Evolutionary conservation across 2,797 vertebrate genomes (phyloP).

Genomic region (Bufotes viridis): DNA sequence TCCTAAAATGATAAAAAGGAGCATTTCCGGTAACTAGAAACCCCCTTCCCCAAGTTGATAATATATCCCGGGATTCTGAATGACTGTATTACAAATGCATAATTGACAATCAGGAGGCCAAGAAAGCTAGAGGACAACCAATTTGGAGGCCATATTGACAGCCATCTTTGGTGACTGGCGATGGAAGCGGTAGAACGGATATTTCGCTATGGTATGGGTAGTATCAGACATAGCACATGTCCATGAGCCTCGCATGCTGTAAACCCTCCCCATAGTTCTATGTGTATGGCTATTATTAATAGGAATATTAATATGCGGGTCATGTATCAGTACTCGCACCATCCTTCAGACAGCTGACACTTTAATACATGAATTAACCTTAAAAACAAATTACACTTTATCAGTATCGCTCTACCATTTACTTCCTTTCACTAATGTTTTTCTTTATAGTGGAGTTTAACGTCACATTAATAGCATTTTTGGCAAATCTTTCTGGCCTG

Average conservation of each 20-base stretch:
- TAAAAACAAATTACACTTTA: conserved; percentile 41
- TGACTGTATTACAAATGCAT: no score
- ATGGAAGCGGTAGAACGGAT: background rate
- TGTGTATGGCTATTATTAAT: conserved; percentile 27
- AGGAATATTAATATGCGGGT: background rate
- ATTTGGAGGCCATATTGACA: background rate
- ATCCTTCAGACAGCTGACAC: conserved; percentile 33
- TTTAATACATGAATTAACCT: conserved; percentile 40
- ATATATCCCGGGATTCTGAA: no score
- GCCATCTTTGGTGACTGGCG: background rate
- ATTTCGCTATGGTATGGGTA: background rate
- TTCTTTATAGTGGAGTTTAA: conserved; percentile 59
- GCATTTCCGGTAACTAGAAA: no score
- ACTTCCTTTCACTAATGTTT: conserved; percentile 43
- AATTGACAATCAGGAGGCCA: no score
- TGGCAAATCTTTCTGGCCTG: conserved; percentile 54
- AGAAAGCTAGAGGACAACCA: background rate
- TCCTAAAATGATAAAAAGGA: no score
- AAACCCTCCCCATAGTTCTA: conserved; percentile 5
- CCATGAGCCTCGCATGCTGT: background rate
- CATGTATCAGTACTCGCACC: conserved; percentile 21
- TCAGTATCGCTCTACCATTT: conserved; percentile 39
- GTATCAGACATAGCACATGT: no score
- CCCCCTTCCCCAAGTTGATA: no score
- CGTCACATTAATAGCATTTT: conserved; percentile 60